phyloP scores from a whole-genome alignment of 2,113 vertebrate genomes.

The Notechis scutatus region DNA sequence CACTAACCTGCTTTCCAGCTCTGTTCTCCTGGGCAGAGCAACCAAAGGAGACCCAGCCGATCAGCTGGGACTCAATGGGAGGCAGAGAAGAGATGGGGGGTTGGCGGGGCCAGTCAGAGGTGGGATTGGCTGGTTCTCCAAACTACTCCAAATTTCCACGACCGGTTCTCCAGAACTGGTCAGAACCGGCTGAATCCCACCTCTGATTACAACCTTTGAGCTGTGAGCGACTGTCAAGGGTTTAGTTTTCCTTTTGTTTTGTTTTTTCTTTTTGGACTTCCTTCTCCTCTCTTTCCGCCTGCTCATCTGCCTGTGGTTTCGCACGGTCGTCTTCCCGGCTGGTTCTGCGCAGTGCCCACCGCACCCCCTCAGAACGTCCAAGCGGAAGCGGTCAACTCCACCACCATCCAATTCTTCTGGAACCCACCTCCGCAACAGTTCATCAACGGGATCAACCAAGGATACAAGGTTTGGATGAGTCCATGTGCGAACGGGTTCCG shows the following conservation, averaged over 20 bases:
- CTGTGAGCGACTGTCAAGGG: not conserved
- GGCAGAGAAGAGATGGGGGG: no score
- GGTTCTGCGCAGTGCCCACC: constrained; percentile 80
- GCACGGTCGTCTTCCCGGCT: not conserved
- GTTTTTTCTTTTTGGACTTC: not conserved
- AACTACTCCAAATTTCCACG: no score
- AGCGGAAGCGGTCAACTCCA: constrained; percentile 84
- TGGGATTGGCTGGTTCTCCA: no score
- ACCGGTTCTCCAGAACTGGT: no score
- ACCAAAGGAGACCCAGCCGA: no score
- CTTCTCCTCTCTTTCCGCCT: not conserved
- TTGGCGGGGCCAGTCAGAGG: no score
- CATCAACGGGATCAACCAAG: constrained; percentile 96
- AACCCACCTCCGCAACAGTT: constrained; percentile 93
- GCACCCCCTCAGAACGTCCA: constrained; percentile 90
- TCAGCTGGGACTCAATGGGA: no score
- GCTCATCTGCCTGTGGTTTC: accelerated
- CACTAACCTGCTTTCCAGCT: no score
- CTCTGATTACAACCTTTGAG: not conserved
- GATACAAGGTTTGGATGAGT: constrained; percentile 83
- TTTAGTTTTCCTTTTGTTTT: not conserved
- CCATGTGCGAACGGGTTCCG: accelerated
- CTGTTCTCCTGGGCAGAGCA: no score
- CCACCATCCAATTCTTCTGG: constrained; percentile 88
- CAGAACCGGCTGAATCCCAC: no score